Conservation (phyloP, 2,113 vertebrate species). For the Holacanthus passer region DNA sequence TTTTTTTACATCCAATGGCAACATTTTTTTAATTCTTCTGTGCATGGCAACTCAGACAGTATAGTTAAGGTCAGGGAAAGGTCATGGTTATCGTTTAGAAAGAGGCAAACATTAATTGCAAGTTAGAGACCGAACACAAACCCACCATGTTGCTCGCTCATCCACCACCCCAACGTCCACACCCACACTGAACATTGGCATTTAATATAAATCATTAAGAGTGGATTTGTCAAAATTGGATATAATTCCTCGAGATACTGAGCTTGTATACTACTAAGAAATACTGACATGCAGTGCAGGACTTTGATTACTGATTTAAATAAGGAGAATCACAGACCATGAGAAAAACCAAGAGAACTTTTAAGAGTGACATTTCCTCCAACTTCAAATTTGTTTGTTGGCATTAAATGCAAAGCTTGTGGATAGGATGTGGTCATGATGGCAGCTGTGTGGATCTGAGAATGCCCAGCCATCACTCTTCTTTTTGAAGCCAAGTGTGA, state of each 20-base stretch:
- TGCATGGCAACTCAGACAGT: neutral
- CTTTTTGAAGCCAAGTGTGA: constrained; percentile 79
- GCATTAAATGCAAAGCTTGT: constrained; percentile 47
- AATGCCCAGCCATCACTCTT: constrained; percentile 59
- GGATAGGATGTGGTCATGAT: constrained; percentile 52
- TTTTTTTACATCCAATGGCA: no score
- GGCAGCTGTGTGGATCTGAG: constrained; percentile 60
- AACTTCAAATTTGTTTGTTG: constrained; percentile 54
- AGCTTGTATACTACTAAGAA: neutral
- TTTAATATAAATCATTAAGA: neutral
- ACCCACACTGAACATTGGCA: neutral
- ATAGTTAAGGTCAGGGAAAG: neutral
- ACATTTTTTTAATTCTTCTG: neutral
- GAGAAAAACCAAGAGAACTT: neutral
- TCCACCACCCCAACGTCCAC: neutral
- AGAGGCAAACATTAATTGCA: neutral
- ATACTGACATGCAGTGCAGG: neutral
- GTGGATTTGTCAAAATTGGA: neutral
- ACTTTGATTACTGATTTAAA: constrained; percentile 1
- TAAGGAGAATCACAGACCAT: constrained; percentile 1
- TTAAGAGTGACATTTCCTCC: constrained; percentile 33
- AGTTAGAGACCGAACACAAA: neutral
- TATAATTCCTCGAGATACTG: neutral
- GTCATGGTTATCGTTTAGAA: neutral
- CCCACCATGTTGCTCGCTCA: neutral